Evolutionary conservation across 53 echinoderm and acorn worm genomes (phyloP).

Genomic region (Antedon mediterranea): DNA sequence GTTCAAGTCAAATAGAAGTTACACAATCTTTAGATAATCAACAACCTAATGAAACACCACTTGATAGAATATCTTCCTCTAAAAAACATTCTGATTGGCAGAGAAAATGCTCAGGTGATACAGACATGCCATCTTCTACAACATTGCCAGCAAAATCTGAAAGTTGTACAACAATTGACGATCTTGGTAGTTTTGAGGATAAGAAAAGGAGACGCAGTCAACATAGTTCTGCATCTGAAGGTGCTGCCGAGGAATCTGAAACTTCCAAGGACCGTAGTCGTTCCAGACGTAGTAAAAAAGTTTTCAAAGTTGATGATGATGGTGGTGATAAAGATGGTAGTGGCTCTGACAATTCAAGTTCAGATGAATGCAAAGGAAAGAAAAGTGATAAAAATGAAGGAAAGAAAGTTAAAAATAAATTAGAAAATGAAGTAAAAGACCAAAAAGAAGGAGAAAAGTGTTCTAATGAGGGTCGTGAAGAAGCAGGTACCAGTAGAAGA

Average conservation of each 20-base stretch:
- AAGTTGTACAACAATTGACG: background rate
- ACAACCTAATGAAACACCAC: background rate
- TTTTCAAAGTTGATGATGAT: background rate
- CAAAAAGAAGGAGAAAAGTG: background rate
- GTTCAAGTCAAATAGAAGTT: slow-evolving; percentile 1
- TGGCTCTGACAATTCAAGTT: slow-evolving; percentile 5
- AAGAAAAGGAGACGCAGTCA: slow-evolving; percentile 43
- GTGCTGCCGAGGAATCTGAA: slow-evolving; percentile 26
- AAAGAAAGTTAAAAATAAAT: background rate
- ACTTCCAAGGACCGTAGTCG: background rate
- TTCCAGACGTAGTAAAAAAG: background rate
- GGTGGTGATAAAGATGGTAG: slow-evolving; percentile 2
- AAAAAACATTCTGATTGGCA: background rate
- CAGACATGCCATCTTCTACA: background rate
- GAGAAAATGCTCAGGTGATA: background rate
- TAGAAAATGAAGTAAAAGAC: background rate
- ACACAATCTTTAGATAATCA: background rate
- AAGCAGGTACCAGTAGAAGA: background rate
- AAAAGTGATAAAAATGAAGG: background rate
- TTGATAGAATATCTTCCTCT: background rate
- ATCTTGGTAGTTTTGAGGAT: slow-evolving; percentile 1
- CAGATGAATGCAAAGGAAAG: slow-evolving; percentile 2
- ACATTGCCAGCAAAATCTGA: background rate
- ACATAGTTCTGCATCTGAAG: slow-evolving; percentile 32
- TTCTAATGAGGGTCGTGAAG: background rate